phyloP scores from a whole-genome alignment of 2,113 vertebrate species.

The Nestor notabilis region DNA sequence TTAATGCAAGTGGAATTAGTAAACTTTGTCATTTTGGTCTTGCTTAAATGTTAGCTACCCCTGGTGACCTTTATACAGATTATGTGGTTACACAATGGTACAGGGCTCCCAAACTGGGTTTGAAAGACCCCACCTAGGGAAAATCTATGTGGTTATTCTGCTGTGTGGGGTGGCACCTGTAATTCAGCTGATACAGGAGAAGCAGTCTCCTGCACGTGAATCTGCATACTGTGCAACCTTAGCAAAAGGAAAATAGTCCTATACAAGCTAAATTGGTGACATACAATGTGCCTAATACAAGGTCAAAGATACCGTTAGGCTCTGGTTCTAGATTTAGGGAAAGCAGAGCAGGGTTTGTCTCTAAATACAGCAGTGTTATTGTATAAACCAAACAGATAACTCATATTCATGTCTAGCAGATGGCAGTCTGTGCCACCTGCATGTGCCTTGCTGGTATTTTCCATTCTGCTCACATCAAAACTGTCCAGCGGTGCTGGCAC shows the following conservation, averaged over 20 bases:
- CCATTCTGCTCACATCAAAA: background rate
- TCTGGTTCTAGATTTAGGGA: background rate
- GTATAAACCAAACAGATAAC: background rate
- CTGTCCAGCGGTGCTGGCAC: background rate
- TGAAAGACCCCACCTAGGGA: slow-evolving; percentile 61
- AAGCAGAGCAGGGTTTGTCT: background rate
- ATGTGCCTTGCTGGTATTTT: background rate
- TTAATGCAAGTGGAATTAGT: slow-evolving; percentile 65
- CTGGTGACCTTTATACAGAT: slow-evolving; percentile 67
- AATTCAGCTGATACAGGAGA: background rate
- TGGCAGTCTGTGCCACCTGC: background rate
- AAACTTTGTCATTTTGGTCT: slow-evolving; percentile 74
- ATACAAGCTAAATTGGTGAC: background rate
- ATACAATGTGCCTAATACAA: background rate
- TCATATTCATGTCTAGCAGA: background rate
- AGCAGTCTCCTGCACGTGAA: background rate
- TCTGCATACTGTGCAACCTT: background rate
- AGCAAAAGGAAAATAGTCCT: background rate
- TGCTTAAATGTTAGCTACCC: slow-evolving; percentile 58
- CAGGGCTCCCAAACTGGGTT: slow-evolving; percentile 63
- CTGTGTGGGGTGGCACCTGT: background rate
- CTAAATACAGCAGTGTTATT: background rate
- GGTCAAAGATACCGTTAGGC: background rate
- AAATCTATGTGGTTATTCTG: slow-evolving; percentile 33
- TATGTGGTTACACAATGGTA: slow-evolving; percentile 64